Percentiles rank a stretch among this genome's conserved stretches.
Evolutionary conservation across 2,888 invertebrate genomes (phyloP).

Genomic region (Eumacrocentrus americanus): DNA sequence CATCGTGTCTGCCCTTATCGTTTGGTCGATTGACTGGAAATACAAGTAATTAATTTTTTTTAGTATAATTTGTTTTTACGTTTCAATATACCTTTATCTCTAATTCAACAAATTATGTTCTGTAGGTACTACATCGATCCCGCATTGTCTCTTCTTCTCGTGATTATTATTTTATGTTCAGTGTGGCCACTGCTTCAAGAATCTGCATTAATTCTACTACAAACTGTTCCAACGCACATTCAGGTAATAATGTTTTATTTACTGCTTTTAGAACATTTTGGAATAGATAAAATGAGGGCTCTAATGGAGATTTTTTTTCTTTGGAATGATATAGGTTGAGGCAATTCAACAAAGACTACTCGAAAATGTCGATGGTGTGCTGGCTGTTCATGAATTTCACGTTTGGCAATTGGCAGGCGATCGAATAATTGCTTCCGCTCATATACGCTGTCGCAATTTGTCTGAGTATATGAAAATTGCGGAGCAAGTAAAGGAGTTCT

Average conservation of each 20-base stretch:
- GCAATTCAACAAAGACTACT: constrained; percentile 86
- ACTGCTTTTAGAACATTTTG: too few species aligned
- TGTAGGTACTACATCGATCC: constrained; percentile 87
- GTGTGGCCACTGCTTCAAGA: constrained; percentile 93
- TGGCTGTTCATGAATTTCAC: constrained; percentile 97
- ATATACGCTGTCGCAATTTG: constrained; percentile 92
- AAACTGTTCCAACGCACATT: constrained; percentile 98
- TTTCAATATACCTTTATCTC: constrained; percentile 1
- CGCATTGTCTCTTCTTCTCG: constrained; percentile 87
- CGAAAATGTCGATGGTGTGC: constrained; percentile 90
- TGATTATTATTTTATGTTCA: constrained; percentile 82
- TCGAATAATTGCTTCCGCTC: constrained; percentile 95
- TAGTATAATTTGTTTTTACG: too few species aligned
- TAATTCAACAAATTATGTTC: too few species aligned
- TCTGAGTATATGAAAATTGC: constrained; percentile 98
- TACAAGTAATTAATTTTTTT: constrained; percentile 64
- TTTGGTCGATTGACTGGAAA: constrained; percentile 82
- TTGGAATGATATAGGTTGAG: constrained; percentile 69
- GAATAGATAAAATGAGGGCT: too few species aligned
- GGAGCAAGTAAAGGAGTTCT: constrained; percentile 94
- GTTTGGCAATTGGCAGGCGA: constrained; percentile 98
- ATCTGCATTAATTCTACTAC: constrained; percentile 92
- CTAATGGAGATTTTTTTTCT: background rate
- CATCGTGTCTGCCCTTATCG: constrained; percentile 80
- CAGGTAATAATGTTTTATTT: constrained; percentile 65